Evolutionary conservation across 2,888 invertebrate species (phyloP).

Genomic region (Troglohyphantes excavatus): DNA sequence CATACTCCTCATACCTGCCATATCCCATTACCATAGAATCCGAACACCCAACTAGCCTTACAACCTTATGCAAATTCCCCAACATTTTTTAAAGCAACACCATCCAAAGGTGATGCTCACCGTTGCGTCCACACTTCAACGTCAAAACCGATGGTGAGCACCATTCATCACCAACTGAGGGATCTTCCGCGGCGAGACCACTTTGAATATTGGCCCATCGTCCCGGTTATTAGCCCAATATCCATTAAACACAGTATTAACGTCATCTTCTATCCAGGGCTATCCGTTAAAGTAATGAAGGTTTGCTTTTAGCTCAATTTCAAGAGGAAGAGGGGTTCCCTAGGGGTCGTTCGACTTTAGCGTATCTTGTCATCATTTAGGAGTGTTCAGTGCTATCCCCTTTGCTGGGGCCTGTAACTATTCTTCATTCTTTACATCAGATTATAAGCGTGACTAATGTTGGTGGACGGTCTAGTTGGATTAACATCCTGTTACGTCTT

Average conservation of each 20-base stretch:
- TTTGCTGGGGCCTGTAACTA: background rate
- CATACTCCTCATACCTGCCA: background rate
- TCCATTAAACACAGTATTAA: slow-evolving; percentile 62
- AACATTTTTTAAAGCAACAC: slow-evolving; percentile 26
- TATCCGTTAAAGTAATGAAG: slow-evolving; percentile 54
- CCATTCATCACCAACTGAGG: slow-evolving; percentile 29
- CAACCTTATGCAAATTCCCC: slow-evolving; percentile 18
- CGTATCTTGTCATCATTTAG: background rate
- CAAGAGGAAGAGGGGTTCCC: background rate
- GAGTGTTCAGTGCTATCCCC: background rate
- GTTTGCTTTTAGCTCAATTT: slow-evolving; percentile 42
- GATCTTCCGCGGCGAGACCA: slow-evolving; percentile 11
- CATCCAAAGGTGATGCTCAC: background rate
- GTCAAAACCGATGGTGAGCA: background rate
- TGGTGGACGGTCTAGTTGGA: background rate
- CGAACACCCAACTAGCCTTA: background rate
- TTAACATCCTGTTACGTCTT: background rate
- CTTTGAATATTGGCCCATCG: slow-evolving; percentile 46
- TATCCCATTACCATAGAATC: slow-evolving; percentile 31
- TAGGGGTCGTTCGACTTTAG: background rate
- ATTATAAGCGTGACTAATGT: background rate
- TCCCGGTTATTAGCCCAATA: slow-evolving; percentile 47
- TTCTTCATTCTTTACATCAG: slow-evolving; percentile 5
- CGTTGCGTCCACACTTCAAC: background rate
- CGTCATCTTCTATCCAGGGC: slow-evolving; percentile 33